Evolutionary conservation across 2,888 invertebrate species (phyloP), one percentile per base, ranked within the genome.

Genomic region (Ichneumoninae sp.): DNA sequence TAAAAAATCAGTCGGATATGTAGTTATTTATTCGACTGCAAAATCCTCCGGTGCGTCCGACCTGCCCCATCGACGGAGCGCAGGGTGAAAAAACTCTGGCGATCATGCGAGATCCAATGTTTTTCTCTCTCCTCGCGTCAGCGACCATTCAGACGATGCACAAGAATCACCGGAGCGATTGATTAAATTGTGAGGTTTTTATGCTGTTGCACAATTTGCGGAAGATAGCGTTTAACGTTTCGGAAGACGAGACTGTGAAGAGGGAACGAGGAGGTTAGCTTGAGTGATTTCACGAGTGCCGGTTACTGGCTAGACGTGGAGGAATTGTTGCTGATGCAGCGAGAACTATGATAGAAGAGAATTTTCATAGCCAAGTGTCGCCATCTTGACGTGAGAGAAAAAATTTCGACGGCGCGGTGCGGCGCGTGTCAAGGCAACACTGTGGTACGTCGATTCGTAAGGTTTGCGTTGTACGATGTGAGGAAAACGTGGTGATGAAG

Each of bases 191-290:
- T 30, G 47, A 47, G n/a, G 26, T 16, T 74, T 30, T 10, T 63
- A 19, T 30, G 57, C 36, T 60, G 47, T 10, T 3, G 57, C 74
- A 65, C 60, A 19, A 50, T 10, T 54, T 76, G 26, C 30, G 80
- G 70, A 44, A 71, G 50, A 76, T 57, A 54, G 63, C 33, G 60
- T 69, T 69, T 40, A 30, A 47, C 74, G 70, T 74, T 30, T 10
- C 26, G 81, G 78, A 84, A 85, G 84, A 81, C 81, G 19, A n/a
- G 57, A 52, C 13, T 80, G 36, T 52, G 57, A 10, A n/a, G 60
- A 36, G 33, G 57, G 19, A 36, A 30, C 57, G 30, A 54, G 33
- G 57, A 84, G 84, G 84, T 85, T 85, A 81, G 66, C 30, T 63
- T 60, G 47, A 13, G 63, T 30, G 7, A 60, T 52, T 69, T 78